These are phyloP conservation scores for Cheiracanthium punctorium DNA, from an alignment of 2,888 invertebrate species.

Conservation along the genomic window DNA sequence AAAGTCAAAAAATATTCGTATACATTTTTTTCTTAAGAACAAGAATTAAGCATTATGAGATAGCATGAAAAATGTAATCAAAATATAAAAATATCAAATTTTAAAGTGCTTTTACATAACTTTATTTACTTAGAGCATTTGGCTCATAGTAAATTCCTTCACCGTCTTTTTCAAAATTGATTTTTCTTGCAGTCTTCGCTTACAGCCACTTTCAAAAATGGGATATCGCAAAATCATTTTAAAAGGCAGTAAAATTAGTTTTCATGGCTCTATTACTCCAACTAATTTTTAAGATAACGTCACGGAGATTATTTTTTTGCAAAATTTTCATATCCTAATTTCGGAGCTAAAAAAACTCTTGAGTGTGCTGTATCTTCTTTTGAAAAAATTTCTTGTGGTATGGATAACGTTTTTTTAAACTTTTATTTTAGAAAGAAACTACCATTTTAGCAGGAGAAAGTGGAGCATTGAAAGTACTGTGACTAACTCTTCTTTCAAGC, in stretches of 20 bases:
- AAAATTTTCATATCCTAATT: too few relatives aligned
- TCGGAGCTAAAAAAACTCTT: too few relatives aligned
- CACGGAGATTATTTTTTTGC: neutral
- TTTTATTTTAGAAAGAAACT: too few relatives aligned
- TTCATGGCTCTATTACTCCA: neutral
- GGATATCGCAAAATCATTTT: neutral
- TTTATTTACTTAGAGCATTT: neutral
- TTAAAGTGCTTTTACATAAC: neutral
- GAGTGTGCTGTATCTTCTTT: too few relatives aligned
- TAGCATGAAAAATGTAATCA: neutral
- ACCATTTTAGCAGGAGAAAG: too few relatives aligned
- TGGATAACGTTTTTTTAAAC: too few relatives aligned
- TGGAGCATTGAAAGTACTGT: too few relatives aligned
- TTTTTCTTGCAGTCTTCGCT: neutral
- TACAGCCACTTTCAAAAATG: neutral
- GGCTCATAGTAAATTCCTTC: neutral
- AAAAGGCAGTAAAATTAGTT: neutral
- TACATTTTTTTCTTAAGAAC: too few relatives aligned
- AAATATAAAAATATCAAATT: neutral
- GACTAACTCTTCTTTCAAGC: too few relatives aligned
- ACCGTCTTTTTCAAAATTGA: neutral
- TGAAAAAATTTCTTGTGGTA: too few relatives aligned
- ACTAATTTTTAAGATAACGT: neutral
- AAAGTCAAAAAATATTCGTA: too few relatives aligned
- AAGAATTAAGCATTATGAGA: too few relatives aligned